Base-by-base conservation (phyloP, 2,888 invertebrate genomes). In the Alsophila aescularia region DNA sequence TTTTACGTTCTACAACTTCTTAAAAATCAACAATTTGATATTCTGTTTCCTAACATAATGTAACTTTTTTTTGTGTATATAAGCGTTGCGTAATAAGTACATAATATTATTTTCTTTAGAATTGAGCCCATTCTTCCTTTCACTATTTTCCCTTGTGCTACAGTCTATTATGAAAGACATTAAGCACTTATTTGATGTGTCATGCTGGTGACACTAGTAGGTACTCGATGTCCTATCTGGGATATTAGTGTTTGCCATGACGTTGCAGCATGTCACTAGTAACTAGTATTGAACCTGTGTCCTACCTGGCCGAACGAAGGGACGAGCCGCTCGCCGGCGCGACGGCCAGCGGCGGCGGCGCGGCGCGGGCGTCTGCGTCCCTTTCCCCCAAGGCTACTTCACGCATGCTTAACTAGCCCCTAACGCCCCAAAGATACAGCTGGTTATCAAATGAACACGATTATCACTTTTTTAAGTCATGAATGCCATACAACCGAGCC, bases 301-400 rank as follows among this genome's bases (percentile, higher is more conserved):
- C 24, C 84, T 87, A 84, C 85, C 86, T 84, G 41, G 13, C 40
- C 27, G 84, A 76, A 71, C 76, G 59, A n/a, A n/a, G n/a, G n/a
- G n/a, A n/a, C n/a, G n/a, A n/a, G n/a, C n/a, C n/a, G 77, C 77
- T 75, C 24, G 77, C 77, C 85, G 79, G 49, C 58, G 58, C 56
- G 48, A 52, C 77, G 80, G 79, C 78, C 83, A 78, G 15, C 49
- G 58, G 50, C 55, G 58, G 79, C 69, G 72, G 70, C 75, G 78
- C 67, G 71, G 72, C 71, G 70, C 40, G 5, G 62, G 66, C 75
- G 75, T 73, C 77, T 70, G 81, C 85, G 87, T 87, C 84, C 87
- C 89, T 86, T 87, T 87, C 87, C 80, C 83, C 77, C 88, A 88
- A 87, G 87, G 87, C 79, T 83, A 78, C 37, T n/a, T 15, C 50